Evolutionary conservation across 2,113 vertebrate genomes (phyloP).

Genomic region (Neomonachus schauinslandi): DNA sequence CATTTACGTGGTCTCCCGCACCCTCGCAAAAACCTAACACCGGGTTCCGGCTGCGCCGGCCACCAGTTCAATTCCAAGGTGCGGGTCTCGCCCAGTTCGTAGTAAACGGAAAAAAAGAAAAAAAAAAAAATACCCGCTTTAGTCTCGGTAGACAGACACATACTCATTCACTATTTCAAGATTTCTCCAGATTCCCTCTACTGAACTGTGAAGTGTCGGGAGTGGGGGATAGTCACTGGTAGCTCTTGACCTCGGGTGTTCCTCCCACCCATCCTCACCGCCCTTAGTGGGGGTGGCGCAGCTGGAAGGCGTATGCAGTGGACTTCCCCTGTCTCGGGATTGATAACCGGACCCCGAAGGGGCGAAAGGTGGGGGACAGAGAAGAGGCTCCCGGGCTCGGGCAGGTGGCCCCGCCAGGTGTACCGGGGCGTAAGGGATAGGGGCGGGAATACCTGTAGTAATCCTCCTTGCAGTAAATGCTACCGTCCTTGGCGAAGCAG

Average conservation of each 20-base stretch:
- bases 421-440: fast-evolving
- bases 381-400: not conserved
- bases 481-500: slow-evolving; percentile 99
- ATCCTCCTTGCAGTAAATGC: slow-evolving; percentile 99
- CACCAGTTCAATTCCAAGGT: not conserved
- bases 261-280: not conserved
- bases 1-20: not conserved
- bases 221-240: fast-evolving
- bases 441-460: slow-evolving; percentile 95
- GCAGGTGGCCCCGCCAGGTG: not conserved
- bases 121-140: not conserved
- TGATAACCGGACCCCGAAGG: not conserved
- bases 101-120: not conserved
- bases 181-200: too few species aligned
- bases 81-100: not conserved
- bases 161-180: fast-evolving
- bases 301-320: not conserved
- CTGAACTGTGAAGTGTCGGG: not conserved
- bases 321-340: not conserved
- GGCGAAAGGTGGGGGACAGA: too few species aligned
- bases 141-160: not conserved
- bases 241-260: not conserved
- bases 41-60: fast-evolving
- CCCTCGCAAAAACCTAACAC: not conserved
- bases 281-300: fast-evolving